A percentile compares a stretch with the other conserved stretches of the same genome.
Conservation (phyloP, 1,140 invertebrate genomes). For the Mycetomoellerius zeteki region DNA sequence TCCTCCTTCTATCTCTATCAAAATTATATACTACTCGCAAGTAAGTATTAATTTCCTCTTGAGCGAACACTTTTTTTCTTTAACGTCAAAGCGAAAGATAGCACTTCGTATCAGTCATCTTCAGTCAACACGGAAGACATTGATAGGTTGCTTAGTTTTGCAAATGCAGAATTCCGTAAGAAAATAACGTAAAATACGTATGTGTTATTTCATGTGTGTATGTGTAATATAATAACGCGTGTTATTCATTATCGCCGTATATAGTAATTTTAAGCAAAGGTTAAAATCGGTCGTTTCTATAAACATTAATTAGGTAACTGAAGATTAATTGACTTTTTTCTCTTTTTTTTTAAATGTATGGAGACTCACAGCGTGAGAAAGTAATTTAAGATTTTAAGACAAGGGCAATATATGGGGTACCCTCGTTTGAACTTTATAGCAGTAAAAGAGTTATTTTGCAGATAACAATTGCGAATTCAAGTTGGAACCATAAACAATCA, state of each 20-base stretch:
- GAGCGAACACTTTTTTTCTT: slow-evolving; percentile 11
- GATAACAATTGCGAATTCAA: slow-evolving; percentile 39
- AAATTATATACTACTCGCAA: slow-evolving; percentile 38
- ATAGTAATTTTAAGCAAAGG: slow-evolving; percentile 1
- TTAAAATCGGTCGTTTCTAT: slow-evolving; percentile 13
- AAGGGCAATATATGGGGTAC: slow-evolving; percentile 4
- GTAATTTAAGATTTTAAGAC: slow-evolving; percentile 34
- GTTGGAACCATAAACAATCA: slow-evolving; percentile 34
- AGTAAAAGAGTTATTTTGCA: slow-evolving; percentile 45
- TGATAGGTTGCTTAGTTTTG: not conserved
- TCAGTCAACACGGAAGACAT: not conserved
- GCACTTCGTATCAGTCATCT: not conserved
- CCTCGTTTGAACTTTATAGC: not conserved
- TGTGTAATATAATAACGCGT: not conserved
- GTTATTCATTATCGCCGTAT: slow-evolving; percentile 1
- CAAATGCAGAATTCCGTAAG: not conserved
- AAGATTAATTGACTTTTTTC: slow-evolving; percentile 22
- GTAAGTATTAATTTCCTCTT: slow-evolving; percentile 22
- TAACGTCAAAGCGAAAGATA: not conserved
- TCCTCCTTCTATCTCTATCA: slow-evolving; percentile 2
- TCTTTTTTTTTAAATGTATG: not conserved
- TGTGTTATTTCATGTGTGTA: not conserved
- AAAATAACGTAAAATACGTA: not conserved
- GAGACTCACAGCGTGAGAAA: slow-evolving; percentile 39
- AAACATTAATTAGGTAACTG: slow-evolving; percentile 35